Conservation (phyloP, 2,888 invertebrate genomes). For the Chaetogeoica ovagalla region DNA sequence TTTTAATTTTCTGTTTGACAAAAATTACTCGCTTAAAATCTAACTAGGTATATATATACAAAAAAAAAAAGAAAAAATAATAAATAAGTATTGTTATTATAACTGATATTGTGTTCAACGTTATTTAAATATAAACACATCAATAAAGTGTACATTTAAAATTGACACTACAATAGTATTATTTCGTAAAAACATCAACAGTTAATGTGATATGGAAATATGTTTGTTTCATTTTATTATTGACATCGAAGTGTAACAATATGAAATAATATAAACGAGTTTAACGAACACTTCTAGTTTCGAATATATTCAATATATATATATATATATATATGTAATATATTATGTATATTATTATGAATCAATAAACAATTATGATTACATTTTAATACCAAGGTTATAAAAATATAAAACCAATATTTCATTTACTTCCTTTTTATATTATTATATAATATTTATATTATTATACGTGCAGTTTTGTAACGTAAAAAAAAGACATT, state of each 20-base stretch:
- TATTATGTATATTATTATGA: neutral
- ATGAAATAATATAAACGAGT: too few relatives aligned
- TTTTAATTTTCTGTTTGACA: too few relatives aligned
- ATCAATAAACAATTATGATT: neutral
- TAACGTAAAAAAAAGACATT: too few relatives aligned
- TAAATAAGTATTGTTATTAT: neutral
- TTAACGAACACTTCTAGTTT: neutral
- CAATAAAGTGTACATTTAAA: conserved; percentile 9
- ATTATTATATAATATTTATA: neutral
- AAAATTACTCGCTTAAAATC: too few relatives aligned
- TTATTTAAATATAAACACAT: neutral
- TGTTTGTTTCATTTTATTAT: conserved; percentile 10
- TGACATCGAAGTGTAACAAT: neutral
- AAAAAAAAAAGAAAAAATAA: too few relatives aligned
- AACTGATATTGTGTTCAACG: neutral
- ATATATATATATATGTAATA: too few relatives aligned
- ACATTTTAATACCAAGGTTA: conserved; percentile 6
- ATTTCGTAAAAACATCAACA: neutral
- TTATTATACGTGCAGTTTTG: too few relatives aligned
- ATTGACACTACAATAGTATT: too few relatives aligned
- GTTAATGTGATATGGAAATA: neutral
- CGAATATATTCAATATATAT: neutral
- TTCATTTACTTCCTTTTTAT: neutral
- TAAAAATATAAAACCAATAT: conserved; percentile 6
- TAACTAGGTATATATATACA: too few relatives aligned